Evolutionary conservation across 1,140 invertebrate species (phyloP).

Genomic region (Solen grandis): DNA sequence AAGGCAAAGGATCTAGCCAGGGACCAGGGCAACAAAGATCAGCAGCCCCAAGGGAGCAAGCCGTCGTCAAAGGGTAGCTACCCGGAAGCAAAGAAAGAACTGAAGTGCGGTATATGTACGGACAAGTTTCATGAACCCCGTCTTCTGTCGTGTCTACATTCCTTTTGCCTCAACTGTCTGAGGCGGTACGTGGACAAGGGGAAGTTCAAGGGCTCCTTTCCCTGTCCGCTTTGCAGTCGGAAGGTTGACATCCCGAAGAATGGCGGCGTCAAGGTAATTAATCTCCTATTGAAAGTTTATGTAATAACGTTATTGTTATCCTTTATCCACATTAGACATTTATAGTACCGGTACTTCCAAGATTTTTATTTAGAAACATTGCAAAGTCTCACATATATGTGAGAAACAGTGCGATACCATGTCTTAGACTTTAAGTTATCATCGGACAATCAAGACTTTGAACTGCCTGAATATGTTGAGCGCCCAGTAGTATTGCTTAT

Average conservation of each 20-base stretch:
- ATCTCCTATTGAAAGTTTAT: not conserved
- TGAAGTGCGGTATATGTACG: slow-evolving; percentile 46
- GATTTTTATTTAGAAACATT: too few relatives aligned
- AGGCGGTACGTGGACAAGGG: slow-evolving; percentile 49
- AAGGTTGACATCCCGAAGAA: slow-evolving; percentile 55
- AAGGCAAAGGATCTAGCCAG: not conserved
- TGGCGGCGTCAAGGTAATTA: slow-evolving; percentile 47
- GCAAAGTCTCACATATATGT: too few relatives aligned
- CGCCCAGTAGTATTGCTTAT: too few relatives aligned
- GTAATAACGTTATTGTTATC: too few relatives aligned
- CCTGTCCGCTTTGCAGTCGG: slow-evolving; percentile 44
- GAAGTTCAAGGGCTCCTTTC: slow-evolving; percentile 48
- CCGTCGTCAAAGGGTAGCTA: not conserved
- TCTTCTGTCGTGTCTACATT: slow-evolving; percentile 46
- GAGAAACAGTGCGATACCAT: too few relatives aligned
- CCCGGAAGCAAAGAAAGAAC: slow-evolving; percentile 34
- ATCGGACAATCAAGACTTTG: too few relatives aligned
- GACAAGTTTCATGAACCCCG: slow-evolving; percentile 52
- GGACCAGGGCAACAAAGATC: not conserved
- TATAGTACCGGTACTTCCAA: too few relatives aligned
- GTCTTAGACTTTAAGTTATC: too few relatives aligned
- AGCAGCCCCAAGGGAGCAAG: not conserved
- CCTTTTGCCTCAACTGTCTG: slow-evolving; percentile 47
- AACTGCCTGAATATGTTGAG: too few relatives aligned
- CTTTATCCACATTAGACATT: too few relatives aligned